Base-by-base conservation (phyloP, 2,113 vertebrate genomes). In the Rhombomys opimus region DNA sequence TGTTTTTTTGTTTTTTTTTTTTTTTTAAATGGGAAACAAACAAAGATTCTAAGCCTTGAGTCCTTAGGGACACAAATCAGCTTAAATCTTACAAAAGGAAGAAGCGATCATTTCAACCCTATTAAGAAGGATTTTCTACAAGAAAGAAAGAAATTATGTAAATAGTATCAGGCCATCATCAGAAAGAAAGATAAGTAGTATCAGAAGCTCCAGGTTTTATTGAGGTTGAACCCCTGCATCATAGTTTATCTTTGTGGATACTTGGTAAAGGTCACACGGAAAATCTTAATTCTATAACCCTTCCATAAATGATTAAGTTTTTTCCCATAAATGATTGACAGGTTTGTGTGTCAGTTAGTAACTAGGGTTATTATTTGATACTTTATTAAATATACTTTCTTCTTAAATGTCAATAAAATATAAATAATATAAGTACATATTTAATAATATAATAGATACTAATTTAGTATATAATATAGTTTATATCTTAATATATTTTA, bases 1-100 rank as follows among this genome's bases (percentile, higher is more conserved):
- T 41, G 32, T 68, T 95, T 59, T 77, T n/a, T n/a, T n/a, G n/a
- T n/a, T n/a, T n/a, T 68, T 95, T 59, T 77, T 68, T 95, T 59
- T 77, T 41, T 96, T 70, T 81, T 95, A 96, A 93, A 59, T 27
- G 25, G 57, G 32, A 27, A 41, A 25, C 35, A 61, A 73, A 75
- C n/a, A 27, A 73, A 82, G 22, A 61, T 59, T 61, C 80, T 82
- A 59, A 23, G 6, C 35, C 57, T 59, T 70, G 18, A 20, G 18
- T 22, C 70, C 70, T 73, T 73, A 75, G 9, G n/a, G 59, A 5
- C 59, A 75, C 72, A 75, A 12, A 18, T 75, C 20, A 20, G n/a
- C 23, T 41, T 75, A 75, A 75, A 75, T 38, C n/a, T 75, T 41
- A 18, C n/a, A 11, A n/a, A 6, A 72, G n/a, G 8, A 41, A 15